A percentile compares a stretch with the other conserved stretches of the same genome.
Evolutionary conservation across 2,113 vertebrate species (phyloP).

Genomic region (Megaceryle torquata): DNA sequence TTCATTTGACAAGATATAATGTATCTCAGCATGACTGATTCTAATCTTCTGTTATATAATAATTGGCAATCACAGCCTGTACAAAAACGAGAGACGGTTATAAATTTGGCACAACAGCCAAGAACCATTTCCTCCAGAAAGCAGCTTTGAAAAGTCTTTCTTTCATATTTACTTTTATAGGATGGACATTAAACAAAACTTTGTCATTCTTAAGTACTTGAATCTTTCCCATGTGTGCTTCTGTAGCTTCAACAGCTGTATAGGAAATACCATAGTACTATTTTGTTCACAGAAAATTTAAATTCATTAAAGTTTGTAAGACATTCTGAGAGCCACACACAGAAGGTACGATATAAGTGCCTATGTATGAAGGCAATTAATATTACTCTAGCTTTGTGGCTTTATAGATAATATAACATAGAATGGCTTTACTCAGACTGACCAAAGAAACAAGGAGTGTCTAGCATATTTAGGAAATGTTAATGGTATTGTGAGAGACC

Average conservation of each 20-base stretch:
- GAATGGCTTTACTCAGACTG: not conserved
- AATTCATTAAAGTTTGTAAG: not conserved
- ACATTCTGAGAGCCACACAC: not conserved
- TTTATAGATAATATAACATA: not conserved
- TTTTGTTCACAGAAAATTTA: not conserved
- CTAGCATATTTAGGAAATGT: not conserved
- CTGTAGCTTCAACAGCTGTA: not conserved
- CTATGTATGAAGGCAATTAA: not conserved
- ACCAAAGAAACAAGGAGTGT: not conserved
- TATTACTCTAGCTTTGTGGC: not conserved
- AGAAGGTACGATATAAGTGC: not conserved
- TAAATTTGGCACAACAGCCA: not conserved
- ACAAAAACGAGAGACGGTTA: not conserved
- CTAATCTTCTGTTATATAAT: not conserved
- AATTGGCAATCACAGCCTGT: not conserved
- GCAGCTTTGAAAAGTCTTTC: not conserved
- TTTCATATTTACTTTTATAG: not conserved
- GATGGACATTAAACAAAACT: not conserved
- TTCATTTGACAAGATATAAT: not conserved
- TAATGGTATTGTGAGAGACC: not conserved
- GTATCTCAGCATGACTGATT: not conserved
- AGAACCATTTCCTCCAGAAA: conserved; percentile 5
- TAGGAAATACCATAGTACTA: not conserved
- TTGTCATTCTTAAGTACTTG: not conserved
- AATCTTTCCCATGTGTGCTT: not conserved